These are phyloP conservation scores for Agelaius phoeniceus DNA, from an alignment of 2,113 vertebrate species.

Conservation along the genomic window DNA sequence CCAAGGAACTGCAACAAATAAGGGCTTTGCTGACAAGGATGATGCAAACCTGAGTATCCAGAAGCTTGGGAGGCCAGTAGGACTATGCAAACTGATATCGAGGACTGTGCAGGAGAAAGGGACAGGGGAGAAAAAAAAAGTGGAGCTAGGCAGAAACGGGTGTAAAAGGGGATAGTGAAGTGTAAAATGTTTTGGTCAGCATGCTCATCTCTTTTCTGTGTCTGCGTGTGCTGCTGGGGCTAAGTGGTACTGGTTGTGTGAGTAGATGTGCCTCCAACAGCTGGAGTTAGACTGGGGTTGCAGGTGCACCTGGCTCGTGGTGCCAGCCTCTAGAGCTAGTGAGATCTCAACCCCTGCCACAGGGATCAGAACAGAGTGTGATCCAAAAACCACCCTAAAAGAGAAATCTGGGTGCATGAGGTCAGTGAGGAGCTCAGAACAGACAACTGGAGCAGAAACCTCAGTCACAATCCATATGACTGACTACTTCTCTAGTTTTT, in stretches of 20 bases:
- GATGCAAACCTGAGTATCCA: not conserved
- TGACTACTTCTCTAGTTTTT: not conserved
- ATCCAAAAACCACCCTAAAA: not conserved
- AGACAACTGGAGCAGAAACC: not conserved
- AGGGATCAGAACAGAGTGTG: rapidly evolving
- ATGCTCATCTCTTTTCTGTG: not conserved
- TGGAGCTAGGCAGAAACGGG: rapidly evolving
- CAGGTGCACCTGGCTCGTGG: rapidly evolving
- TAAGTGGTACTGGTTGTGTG: not conserved
- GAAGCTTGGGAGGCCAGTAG: rapidly evolving
- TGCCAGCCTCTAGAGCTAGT: not conserved
- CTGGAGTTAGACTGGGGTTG: rapidly evolving
- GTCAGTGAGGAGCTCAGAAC: not conserved
- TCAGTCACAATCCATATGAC: rapidly evolving
- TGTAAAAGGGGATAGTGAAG: not conserved
- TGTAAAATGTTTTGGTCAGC: not conserved
- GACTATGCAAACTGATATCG: not conserved
- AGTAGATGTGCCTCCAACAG: not conserved
- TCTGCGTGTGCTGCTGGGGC: not conserved
- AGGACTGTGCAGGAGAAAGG: not conserved
- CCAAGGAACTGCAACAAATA: not conserved
- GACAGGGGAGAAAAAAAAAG: not conserved
- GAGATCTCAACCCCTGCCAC: not conserved
- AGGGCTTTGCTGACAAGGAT: not conserved
- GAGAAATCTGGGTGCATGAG: not conserved